These are phyloP conservation scores for Rhinella marina DNA, from an alignment of 2,797 vertebrate species.

Conservation along the genomic window DNA sequence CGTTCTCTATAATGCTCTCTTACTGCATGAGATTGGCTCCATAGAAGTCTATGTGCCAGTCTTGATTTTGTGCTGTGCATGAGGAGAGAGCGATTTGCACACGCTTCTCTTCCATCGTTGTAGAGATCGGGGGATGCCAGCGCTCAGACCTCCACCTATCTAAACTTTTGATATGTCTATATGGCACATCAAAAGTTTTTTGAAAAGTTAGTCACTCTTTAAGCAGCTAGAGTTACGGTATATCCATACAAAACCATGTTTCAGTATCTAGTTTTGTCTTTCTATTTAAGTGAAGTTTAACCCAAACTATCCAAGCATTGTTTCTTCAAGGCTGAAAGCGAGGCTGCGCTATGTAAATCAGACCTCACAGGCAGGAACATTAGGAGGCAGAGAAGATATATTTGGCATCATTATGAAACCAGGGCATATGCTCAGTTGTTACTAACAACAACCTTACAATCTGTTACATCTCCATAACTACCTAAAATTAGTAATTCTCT, in stretches of 20 bases:
- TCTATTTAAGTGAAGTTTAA: constrained; percentile 28
- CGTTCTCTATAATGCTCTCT: too few species aligned
- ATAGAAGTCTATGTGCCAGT: too few species aligned
- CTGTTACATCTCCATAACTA: constrained; percentile 45
- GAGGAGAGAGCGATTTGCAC: too few species aligned
- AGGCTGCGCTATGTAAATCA: constrained; percentile 36
- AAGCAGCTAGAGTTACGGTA: not conserved
- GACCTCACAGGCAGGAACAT: constrained; percentile 45
- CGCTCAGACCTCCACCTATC: too few species aligned
- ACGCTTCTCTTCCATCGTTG: too few species aligned
- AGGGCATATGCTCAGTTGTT: constrained; percentile 52
- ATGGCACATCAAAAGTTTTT: too few species aligned
- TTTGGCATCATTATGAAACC: constrained; percentile 51
- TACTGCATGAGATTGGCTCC: too few species aligned
- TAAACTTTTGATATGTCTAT: too few species aligned
- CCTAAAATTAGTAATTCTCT: constrained; percentile 30
- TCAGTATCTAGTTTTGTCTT: constrained; percentile 5
- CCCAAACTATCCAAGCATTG: not conserved
- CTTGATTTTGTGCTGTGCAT: too few species aligned
- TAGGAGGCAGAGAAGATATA: constrained; percentile 54
- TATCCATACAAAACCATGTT: not conserved
- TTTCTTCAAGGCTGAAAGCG: constrained; percentile 32
- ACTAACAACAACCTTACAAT: constrained; percentile 58
- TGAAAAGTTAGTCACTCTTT: not conserved
- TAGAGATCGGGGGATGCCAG: too few species aligned